Evolutionary conservation across 2,113 vertebrate genomes (phyloP).

Genomic region (Scalopus aquaticus): DNA sequence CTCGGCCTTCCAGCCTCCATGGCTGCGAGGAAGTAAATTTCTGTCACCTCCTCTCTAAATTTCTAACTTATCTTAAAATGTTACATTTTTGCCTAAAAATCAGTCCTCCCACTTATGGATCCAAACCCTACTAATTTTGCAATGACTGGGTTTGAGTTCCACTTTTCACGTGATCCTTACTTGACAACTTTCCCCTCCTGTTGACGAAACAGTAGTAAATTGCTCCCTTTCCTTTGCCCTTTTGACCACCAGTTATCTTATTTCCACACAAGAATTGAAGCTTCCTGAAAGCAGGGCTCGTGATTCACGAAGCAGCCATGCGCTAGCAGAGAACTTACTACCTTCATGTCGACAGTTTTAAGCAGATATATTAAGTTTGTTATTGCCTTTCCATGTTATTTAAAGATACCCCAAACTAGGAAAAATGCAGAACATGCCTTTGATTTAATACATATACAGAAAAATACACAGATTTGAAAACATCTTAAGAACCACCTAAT

Average conservation of each 20-base stretch:
- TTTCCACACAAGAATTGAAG: background rate
- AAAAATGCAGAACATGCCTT: background rate
- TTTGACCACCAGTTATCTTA: background rate
- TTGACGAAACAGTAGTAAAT: background rate
- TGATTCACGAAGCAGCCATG: background rate
- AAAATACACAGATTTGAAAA: background rate
- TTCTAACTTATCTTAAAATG: constrained; percentile 23
- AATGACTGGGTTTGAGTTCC: background rate
- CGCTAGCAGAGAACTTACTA: background rate
- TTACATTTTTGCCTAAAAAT: constrained; percentile 5
- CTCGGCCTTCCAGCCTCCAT: background rate
- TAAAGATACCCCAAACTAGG: constrained; percentile 8
- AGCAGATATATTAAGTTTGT: background rate
- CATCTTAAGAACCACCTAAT: constrained; percentile 23
- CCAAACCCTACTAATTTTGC: background rate
- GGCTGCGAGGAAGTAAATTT: background rate
- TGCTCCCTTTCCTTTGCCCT: constrained; percentile 22
- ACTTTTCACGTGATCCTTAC: background rate
- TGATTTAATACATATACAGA: background rate
- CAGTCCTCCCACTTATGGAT: background rate
- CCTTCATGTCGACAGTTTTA: background rate
- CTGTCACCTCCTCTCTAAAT: background rate
- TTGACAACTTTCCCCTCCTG: background rate
- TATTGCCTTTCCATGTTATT: background rate
- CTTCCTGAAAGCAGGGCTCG: background rate